These are phyloP conservation scores for Ciconia nigra DNA, from an alignment of 2,797 vertebrate species.

Conservation along the genomic window DNA sequence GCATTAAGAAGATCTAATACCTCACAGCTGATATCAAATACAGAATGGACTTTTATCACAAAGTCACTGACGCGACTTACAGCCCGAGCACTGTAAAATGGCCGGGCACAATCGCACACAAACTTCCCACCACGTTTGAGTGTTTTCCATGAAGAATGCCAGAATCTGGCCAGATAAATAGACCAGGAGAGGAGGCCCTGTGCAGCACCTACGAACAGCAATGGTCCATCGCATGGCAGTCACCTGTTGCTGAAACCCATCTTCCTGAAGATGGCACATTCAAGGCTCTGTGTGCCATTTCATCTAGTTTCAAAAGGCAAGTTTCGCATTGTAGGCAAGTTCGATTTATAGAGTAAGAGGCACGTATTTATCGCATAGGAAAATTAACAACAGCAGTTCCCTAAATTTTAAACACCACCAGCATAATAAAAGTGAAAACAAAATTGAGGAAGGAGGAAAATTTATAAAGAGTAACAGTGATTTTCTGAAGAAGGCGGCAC, in stretches of 20 bases:
- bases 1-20: neutral
- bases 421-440: neutral
- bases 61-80: neutral
- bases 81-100: neutral
- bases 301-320: neutral
- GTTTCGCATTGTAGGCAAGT: neutral
- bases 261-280: neutral
- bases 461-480: neutral
- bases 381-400: neutral
- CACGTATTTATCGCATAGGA: neutral
- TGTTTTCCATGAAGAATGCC: neutral
- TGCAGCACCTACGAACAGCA: neutral
- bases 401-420: neutral
- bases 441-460: neutral
- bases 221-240: neutral
- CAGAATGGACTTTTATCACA: neutral
- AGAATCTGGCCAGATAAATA: neutral
- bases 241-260: neutral
- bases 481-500: neutral
- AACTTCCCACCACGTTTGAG: neutral
- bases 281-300: neutral
- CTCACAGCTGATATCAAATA: neutral
- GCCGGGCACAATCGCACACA: neutral
- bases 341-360: neutral
- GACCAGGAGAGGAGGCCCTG: neutral